These are phyloP conservation scores for Chrysodeixis includens DNA, from an alignment of 2,888 invertebrate species.

Conservation along the genomic window DNA sequence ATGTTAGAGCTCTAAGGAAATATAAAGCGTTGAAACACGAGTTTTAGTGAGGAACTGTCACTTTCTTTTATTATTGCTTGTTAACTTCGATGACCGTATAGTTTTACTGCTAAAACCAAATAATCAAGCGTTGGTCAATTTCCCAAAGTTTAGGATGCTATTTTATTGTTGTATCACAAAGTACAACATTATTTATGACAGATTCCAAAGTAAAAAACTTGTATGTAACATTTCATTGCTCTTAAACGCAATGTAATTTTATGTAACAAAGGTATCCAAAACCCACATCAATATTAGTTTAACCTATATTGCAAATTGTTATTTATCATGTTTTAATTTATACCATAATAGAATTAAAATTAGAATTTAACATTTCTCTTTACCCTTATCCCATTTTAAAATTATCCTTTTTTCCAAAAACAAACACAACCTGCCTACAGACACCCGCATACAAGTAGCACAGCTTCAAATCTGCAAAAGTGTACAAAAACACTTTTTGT, in stretches of 20 bases:
- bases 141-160: not conserved
- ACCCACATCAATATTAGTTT: too few relatives aligned
- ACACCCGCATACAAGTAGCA: conserved; percentile 15
- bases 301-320: too few relatives aligned
- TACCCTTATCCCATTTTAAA: too few relatives aligned
- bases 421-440: not conserved
- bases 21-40: not conserved
- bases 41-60: not conserved
- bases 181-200: too few relatives aligned
- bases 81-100: not conserved
- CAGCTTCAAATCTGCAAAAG: conserved; percentile 20
- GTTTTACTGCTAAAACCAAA: not conserved
- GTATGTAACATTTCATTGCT: too few relatives aligned
- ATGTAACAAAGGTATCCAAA: too few relatives aligned
- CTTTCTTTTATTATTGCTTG: conserved; percentile 6
- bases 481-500: conserved; percentile 44
- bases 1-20: not conserved
- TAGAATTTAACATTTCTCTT: too few relatives aligned
- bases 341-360: too few relatives aligned
- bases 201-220: too few relatives aligned
- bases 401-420: not conserved
- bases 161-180: too few relatives aligned
- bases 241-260: too few relatives aligned
- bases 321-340: too few relatives aligned
- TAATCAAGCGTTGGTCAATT: not conserved